Conservation (phyloP, 2,888 invertebrate genomes). For the Carcina quercana region DNA sequence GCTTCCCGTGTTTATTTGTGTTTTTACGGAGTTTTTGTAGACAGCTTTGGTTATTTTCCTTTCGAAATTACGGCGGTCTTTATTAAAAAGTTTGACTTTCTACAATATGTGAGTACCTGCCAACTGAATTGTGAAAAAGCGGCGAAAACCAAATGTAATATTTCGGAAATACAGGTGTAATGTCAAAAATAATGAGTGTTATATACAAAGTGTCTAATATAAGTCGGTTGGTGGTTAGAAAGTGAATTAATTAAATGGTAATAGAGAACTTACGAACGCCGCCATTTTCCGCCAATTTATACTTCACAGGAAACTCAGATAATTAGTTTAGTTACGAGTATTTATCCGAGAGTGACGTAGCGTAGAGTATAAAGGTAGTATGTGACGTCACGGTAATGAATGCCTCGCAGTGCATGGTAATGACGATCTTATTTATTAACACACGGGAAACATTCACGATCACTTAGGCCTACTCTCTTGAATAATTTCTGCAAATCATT, state of each 20-base stretch:
- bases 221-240: background rate
- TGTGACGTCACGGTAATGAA: background rate
- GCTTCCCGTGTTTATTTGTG: slow-evolving; percentile 17
- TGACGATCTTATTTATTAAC: slow-evolving; percentile 20
- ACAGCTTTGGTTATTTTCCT: background rate
- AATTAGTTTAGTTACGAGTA: too few relatives aligned
- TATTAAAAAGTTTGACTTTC: background rate
- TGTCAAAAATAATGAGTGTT: too few relatives aligned
- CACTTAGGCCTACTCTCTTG: slow-evolving; percentile 14
- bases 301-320: background rate
- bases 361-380: background rate
- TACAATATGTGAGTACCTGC: background rate
- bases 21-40: slow-evolving; percentile 6
- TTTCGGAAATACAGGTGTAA: too few relatives aligned
- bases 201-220: too few relatives aligned
- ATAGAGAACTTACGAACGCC: background rate
- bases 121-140: background rate
- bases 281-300: background rate
- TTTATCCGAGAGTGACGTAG: too few relatives aligned
- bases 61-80: background rate
- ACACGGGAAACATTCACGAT: slow-evolving; percentile 24
- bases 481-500: slow-evolving; percentile 30
- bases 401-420: slow-evolving; percentile 5
- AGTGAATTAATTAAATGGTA: background rate
- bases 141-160: too few relatives aligned